These are phyloP conservation scores for Plebejus anna DNA, from an alignment of 2,888 invertebrate genomes.

Conservation along the genomic window DNA sequence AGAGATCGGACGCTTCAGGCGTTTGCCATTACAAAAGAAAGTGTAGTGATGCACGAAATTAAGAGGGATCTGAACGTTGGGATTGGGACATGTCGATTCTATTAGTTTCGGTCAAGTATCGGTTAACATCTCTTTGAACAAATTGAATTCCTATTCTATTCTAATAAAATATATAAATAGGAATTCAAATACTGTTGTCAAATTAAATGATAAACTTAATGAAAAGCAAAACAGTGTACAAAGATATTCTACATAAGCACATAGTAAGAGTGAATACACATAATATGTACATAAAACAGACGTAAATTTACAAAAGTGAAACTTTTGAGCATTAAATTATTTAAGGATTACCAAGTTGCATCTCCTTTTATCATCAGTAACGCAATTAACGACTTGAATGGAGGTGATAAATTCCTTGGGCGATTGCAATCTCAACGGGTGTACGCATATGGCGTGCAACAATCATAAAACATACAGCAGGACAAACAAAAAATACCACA, in stretches of 20 bases:
- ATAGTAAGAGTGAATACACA: neutral
- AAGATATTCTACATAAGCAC: neutral
- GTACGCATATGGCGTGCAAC: slow-evolving; percentile 60
- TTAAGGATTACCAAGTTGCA: slow-evolving; percentile 17
- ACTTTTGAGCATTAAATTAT: slow-evolving; percentile 7
- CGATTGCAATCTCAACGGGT: slow-evolving; percentile 55
- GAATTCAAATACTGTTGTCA: too few species aligned
- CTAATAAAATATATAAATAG: neutral
- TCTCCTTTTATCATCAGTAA: slow-evolving; percentile 36
- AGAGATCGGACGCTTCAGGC: slow-evolving; percentile 33
- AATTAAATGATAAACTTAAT: neutral
- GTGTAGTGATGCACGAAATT: slow-evolving; percentile 33
- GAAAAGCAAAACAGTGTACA: neutral
- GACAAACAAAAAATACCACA: slow-evolving; percentile 43
- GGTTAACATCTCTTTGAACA: slow-evolving; percentile 6
- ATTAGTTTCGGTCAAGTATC: slow-evolving; percentile 23
- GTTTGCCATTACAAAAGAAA: slow-evolving; percentile 34
- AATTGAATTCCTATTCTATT: slow-evolving; percentile 5
- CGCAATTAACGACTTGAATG: slow-evolving; percentile 44
- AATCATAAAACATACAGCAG: slow-evolving; percentile 46
- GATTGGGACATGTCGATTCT: slow-evolving; percentile 1
- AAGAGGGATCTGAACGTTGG: slow-evolving; percentile 32
- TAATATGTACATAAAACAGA: neutral
- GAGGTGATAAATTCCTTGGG: slow-evolving; percentile 51
- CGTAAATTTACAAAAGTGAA: slow-evolving; percentile 17